phyloP scores from a whole-genome alignment of 2,797 vertebrate species.

The Anabacerthia variegaticeps region DNA sequence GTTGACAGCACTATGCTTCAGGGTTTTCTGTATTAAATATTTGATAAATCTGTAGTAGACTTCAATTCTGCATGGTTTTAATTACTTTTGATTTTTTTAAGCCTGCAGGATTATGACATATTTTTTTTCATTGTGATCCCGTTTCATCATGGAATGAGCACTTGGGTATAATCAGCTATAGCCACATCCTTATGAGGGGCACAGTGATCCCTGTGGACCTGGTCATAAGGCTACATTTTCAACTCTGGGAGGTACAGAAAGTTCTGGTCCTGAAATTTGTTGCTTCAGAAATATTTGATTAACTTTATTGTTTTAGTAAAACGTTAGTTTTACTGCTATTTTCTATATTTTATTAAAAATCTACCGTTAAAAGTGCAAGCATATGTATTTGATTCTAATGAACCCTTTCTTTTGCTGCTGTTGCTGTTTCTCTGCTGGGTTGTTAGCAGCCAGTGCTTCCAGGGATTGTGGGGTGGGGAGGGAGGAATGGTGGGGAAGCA shows the following conservation, averaged over 20 bases:
- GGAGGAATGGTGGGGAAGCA: background rate
- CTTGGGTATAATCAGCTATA: background rate
- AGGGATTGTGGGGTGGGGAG: background rate
- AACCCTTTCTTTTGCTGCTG: background rate
- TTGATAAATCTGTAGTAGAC: conserved; percentile 23
- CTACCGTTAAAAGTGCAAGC: background rate
- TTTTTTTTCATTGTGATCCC: background rate
- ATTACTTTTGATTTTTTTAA: conserved; percentile 24
- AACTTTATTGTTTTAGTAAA: background rate
- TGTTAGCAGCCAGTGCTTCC: background rate
- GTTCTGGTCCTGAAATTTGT: background rate
- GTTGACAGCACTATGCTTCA: background rate
- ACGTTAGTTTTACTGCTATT: background rate
- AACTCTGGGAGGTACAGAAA: conserved; percentile 2
- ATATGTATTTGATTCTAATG: background rate
- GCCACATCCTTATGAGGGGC: background rate
- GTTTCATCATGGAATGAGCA: background rate
- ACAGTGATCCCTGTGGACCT: background rate
- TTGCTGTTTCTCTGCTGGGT: background rate
- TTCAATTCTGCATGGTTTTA: background rate
- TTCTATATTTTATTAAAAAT: background rate
- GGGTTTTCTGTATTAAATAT: conserved; percentile 34
- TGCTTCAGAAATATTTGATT: conserved; percentile 25
- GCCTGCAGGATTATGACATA: background rate
- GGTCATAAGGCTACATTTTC: background rate